A percentile compares a stretch with the other conserved stretches of the same genome.
phyloP scores from a whole-genome alignment of 1,140 invertebrate species.

The Frieseomelitta varia region DNA sequence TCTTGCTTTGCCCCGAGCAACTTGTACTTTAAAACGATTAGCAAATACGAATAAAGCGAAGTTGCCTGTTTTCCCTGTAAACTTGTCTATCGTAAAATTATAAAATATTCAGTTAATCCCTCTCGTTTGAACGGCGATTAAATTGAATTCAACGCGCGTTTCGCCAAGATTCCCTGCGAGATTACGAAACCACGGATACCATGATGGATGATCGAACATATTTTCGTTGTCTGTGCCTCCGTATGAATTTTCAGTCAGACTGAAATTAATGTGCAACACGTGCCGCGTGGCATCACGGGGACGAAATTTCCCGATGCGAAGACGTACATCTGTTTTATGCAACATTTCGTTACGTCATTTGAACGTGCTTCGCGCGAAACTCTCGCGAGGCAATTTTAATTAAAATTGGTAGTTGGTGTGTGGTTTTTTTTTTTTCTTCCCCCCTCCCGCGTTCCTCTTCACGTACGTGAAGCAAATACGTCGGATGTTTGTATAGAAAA shows the following conservation, averaged over 20 bases:
- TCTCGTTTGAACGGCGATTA: too few relatives aligned
- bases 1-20: not conserved
- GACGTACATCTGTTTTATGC: not conserved
- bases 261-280: not conserved
- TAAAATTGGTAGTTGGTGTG: not conserved
- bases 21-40: not conserved
- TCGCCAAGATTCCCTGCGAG: too few relatives aligned
- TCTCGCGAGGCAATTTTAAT: constrained; percentile 14
- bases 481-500: not conserved
- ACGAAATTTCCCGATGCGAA: not conserved
- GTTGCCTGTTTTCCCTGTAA: not conserved
- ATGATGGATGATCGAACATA: too few relatives aligned
- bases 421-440: not conserved
- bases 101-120: not conserved
- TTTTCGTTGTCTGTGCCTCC: too few relatives aligned
- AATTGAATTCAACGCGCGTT: too few relatives aligned
- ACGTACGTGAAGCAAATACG: not conserved
- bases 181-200: too few relatives aligned
- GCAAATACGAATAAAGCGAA: not conserved
- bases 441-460: too few relatives aligned
- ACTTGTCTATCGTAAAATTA: not conserved
- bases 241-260: not conserved
- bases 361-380: not conserved
- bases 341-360: not conserved
- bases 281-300: not conserved